These are phyloP conservation scores for Natator depressus DNA, from an alignment of 2,113 vertebrate genomes.

Conservation along the genomic window DNA sequence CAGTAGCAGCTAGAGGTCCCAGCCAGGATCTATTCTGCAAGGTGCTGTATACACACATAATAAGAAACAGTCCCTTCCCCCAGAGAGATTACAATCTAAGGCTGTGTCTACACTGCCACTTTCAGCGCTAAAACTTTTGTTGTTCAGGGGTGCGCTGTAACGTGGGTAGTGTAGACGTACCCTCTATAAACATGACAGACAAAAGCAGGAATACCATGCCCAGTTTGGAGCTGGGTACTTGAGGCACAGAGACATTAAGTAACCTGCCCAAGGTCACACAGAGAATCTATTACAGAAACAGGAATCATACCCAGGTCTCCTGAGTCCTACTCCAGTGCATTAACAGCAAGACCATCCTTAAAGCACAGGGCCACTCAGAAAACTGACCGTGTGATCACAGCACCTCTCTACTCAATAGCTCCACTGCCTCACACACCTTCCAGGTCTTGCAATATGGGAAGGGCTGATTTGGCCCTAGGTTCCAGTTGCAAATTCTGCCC, in stretches of 20 bases:
- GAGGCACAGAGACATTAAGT: not conserved
- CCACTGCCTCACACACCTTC: not conserved
- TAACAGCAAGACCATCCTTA: not conserved
- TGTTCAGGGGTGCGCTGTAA: too few species aligned
- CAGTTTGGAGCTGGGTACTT: fast-evolving
- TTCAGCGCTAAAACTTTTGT: too few species aligned
- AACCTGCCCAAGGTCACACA: not conserved
- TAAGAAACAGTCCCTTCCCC: not conserved
- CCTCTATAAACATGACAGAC: not conserved
- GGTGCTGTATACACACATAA: not conserved
- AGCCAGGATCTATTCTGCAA: not conserved
- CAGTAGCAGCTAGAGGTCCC: not conserved
- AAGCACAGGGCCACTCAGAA: not conserved
- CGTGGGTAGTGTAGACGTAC: too few species aligned
- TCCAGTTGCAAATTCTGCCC: not conserved
- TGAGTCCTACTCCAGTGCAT: not conserved
- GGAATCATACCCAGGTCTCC: not conserved
- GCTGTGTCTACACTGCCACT: too few species aligned
- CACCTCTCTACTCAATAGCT: not conserved
- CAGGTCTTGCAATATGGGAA: not conserved
- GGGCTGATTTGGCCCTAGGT: not conserved
- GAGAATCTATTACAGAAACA: fast-evolving
- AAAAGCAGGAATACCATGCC: not conserved
- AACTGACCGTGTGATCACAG: not conserved
- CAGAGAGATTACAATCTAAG: not conserved